Evolutionary conservation across 2,888 invertebrate genomes (phyloP), one percentile per base, ranked within the genome.

Genomic region (Yponomeuta plumbellus): DNA sequence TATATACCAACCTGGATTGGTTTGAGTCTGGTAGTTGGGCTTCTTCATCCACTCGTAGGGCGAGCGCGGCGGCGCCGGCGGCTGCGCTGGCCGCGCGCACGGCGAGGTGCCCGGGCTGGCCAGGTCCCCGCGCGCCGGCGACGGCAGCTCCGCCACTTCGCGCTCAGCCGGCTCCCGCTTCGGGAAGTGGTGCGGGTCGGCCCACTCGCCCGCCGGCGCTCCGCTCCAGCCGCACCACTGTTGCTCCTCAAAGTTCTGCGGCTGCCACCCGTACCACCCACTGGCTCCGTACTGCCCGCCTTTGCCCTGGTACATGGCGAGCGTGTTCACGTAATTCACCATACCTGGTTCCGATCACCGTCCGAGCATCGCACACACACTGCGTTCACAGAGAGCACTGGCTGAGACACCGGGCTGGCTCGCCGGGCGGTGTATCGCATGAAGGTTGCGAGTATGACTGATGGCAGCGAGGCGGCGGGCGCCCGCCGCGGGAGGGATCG

Each of bases 11-110:
- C 97, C 97, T 88, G 97, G 96, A 85, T 95, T 96, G 2, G 96
- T 96, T 79, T 96, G 96, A 71, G 93, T 94, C 78, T 96, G 96
- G 84, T 97, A 97, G 66, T 96, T 94, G 0, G 96, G 95, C 83
- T 96, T 97, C 85, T 96, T 97, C 94, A 98, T 97, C 97, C 97
- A 98, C 75, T 97, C 97, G 82, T 94, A 97, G 0, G 97, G 96
- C 71, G 96, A 96, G 61, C 96, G 93, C 22, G 94, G 94, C 39
- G 95, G 95, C 57, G 94, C 92, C 61, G 96, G 94, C 76, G 94
- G 82, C 80, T 92, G 81, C 74, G 89, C 79, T 70, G 88, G 83
- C 80, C 88, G 78, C 2, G 92, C 91, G 0, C 92, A 84, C 1
- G 93, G 87, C 0, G 92, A 92, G 2, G 92, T 83, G 68, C 92